Evolutionary conservation across 2,888 invertebrate genomes (phyloP).

Genomic region (Spodoptera picta): DNA sequence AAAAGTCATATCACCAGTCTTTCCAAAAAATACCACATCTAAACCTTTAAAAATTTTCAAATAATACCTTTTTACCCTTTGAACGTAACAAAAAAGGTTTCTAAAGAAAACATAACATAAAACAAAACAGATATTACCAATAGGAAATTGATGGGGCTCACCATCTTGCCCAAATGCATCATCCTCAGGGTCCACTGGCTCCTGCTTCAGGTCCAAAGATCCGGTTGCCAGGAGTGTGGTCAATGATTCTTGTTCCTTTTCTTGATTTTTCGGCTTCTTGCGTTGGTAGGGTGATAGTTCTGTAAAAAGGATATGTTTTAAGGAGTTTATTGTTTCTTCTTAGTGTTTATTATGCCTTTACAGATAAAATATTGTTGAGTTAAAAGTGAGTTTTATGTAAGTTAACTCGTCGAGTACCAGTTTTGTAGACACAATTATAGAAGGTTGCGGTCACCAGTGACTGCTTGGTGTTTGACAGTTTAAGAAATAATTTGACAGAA

Average conservation of each 20-base stretch:
- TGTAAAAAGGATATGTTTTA: conserved; percentile 41
- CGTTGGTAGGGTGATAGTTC: conserved; percentile 82
- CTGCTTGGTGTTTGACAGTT: too few species aligned
- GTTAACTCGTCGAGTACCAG: too few species aligned
- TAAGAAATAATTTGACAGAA: too few species aligned
- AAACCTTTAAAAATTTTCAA: too few species aligned
- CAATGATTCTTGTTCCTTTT: conserved; percentile 72
- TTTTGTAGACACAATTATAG: too few species aligned
- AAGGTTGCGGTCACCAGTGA: too few species aligned
- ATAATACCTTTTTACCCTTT: too few species aligned
- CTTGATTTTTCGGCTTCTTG: conserved; percentile 71
- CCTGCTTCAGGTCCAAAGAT: conserved; percentile 72
- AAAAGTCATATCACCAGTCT: too few species aligned
- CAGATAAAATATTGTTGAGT: too few species aligned
- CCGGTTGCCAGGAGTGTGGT: conserved; percentile 73
- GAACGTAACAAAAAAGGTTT: not conserved
- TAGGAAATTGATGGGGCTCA: conserved; percentile 32
- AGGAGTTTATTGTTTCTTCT: not conserved
- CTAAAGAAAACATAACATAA: conserved; percentile 6
- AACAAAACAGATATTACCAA: conserved; percentile 32
- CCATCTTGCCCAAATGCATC: conserved; percentile 57
- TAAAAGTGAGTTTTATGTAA: too few species aligned
- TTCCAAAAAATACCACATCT: too few species aligned
- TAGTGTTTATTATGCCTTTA: too few species aligned
- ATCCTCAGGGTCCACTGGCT: conserved; percentile 65